Conservation (phyloP, 2,888 invertebrate genomes). For the Dendrolimus houi region DNA sequence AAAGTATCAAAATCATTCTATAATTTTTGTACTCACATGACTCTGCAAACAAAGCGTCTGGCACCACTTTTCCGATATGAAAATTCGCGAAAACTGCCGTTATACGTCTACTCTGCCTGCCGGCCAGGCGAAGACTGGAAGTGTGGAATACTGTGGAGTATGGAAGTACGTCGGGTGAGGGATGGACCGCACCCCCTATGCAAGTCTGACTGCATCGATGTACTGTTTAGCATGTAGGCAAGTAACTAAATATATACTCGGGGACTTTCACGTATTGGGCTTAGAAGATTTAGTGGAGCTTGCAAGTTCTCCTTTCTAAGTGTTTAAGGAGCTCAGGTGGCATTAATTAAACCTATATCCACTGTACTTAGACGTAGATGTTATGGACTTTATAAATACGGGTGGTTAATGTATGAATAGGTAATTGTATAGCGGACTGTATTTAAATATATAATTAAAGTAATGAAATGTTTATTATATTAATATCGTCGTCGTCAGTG, state of each 20-base stretch:
- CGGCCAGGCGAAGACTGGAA: constrained; percentile 39
- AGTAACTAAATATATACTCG: background rate
- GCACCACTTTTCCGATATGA: constrained; percentile 3
- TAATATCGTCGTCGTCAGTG: no score
- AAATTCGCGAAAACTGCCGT: constrained; percentile 23
- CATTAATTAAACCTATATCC: no score
- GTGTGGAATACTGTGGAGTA: constrained; percentile 12
- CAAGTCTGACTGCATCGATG: background rate
- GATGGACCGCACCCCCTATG: background rate
- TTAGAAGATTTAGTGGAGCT: background rate
- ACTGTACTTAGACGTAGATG: no score
- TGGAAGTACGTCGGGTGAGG: background rate
- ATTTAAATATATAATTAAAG: no score
- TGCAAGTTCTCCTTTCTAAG: background rate
- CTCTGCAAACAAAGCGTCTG: background rate
- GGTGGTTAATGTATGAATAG: no score
- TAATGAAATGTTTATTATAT: no score
- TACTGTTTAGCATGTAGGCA: background rate
- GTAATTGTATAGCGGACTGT: no score
- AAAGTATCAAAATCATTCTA: no score
- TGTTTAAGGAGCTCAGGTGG: background rate
- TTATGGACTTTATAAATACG: no score
- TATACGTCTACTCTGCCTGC: constrained; percentile 19
- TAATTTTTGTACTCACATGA: background rate
- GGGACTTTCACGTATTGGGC: no score